phyloP scores from a whole-genome alignment of 2,888 invertebrate species.

The Torymus tubicola region DNA sequence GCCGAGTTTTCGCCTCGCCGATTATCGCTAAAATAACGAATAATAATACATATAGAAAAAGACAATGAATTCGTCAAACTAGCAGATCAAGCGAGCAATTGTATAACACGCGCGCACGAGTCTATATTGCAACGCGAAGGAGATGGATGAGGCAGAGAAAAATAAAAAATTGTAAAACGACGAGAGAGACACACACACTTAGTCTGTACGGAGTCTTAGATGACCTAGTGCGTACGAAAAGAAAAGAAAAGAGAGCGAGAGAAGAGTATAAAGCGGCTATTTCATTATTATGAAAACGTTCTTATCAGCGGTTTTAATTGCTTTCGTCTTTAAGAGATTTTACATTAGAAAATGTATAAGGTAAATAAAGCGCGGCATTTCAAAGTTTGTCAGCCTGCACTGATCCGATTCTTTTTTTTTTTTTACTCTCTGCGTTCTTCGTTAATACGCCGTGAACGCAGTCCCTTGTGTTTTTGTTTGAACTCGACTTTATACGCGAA shows the following conservation, averaged over 20 bases:
- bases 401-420: not conserved
- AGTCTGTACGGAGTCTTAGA: constrained; percentile 35
- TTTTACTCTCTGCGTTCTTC: too few relatives aligned
- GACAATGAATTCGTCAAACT: not conserved
- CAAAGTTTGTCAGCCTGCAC: constrained; percentile 27
- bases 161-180: not conserved
- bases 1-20: constrained; percentile 33
- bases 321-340: constrained; percentile 42
- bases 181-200: constrained; percentile 33
- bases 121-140: not conserved
- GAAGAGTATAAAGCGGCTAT: constrained; percentile 25
- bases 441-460: too few relatives aligned
- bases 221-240: constrained; percentile 31
- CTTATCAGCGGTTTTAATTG: constrained; percentile 52
- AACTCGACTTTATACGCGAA: too few relatives aligned
- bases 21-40: not conserved
- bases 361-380: constrained; percentile 14
- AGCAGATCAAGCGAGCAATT: constrained; percentile 2
- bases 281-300: constrained; percentile 47
- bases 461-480: too few relatives aligned
- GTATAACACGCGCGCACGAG: constrained; percentile 7
- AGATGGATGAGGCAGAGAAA: constrained; percentile 1
- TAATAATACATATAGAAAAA: constrained; percentile 3
- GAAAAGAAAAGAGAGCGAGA: not conserved
- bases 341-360: constrained; percentile 27